phyloP scores from a whole-genome alignment of 2,113 vertebrate genomes.

The Vulpes ferrilata region DNA sequence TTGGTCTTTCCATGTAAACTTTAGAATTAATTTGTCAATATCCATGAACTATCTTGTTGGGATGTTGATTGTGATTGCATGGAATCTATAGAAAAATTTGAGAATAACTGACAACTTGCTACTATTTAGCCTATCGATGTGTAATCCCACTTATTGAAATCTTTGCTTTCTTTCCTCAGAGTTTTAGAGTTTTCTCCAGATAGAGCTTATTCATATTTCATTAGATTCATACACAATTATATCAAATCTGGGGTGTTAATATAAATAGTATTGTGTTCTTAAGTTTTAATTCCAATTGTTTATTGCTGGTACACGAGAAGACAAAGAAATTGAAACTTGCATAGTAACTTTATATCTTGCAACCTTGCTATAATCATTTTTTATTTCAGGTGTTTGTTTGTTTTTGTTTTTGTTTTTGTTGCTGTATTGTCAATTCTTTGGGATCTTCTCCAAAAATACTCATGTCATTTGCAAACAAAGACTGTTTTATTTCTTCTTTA shows the following conservation, averaged over 20 bases:
- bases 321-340: not conserved
- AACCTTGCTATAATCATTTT: not conserved
- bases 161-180: not conserved
- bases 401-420: not conserved
- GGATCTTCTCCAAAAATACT: not conserved
- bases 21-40: not conserved
- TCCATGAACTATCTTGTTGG: not conserved
- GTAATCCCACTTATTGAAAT: not conserved
- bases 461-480: not conserved
- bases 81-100: not conserved
- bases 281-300: not conserved
- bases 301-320: not conserved
- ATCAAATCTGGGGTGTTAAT: not conserved
- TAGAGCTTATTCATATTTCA: not conserved
- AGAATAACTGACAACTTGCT: not conserved
- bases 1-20: not conserved
- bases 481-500: not conserved
- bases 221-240: not conserved
- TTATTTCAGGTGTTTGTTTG: not conserved
- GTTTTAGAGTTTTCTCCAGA: not conserved
- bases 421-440: not conserved
- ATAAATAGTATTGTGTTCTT: not conserved
- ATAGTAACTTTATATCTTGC: not conserved
- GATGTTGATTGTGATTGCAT: not conserved
- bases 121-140: not conserved